These are phyloP conservation scores for Nesidiocoris tenuis DNA, from an alignment of 2,888 invertebrate genomes.

Conservation along the genomic window DNA sequence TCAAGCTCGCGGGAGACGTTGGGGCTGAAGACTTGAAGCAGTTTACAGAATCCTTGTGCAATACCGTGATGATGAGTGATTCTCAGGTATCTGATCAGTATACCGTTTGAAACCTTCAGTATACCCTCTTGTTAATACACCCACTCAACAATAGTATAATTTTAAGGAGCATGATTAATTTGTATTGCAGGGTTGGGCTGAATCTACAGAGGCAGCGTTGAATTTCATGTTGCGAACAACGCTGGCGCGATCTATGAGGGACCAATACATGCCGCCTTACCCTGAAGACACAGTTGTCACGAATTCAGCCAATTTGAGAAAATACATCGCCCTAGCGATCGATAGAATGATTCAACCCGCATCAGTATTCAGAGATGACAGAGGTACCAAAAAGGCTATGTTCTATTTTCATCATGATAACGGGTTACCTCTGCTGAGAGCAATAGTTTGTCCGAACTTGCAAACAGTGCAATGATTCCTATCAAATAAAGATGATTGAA, in stretches of 20 bases:
- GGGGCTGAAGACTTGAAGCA: slow-evolving; percentile 45
- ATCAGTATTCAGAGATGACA: slow-evolving; percentile 44
- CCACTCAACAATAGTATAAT: too few relatives aligned
- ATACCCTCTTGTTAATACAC: too few relatives aligned
- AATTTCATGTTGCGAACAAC: slow-evolving; percentile 65
- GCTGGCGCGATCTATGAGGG: slow-evolving; percentile 66
- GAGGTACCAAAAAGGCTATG: slow-evolving; percentile 47
- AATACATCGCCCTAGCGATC: slow-evolving; percentile 48
- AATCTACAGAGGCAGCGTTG: slow-evolving; percentile 67
- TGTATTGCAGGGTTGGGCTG: slow-evolving; percentile 73
- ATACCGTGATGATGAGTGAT: slow-evolving; percentile 47
- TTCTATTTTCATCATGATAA: slow-evolving; percentile 17
- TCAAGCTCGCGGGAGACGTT: slow-evolving; percentile 48
- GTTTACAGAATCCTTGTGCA: slow-evolving; percentile 46
- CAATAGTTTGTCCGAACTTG: too few relatives aligned
- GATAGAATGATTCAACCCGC: slow-evolving; percentile 46
- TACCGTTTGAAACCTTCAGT: too few relatives aligned
- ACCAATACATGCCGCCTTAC: slow-evolving; percentile 61
- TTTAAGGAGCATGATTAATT: background rate
- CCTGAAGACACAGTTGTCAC: slow-evolving; percentile 54
- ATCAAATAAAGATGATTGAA: too few relatives aligned
- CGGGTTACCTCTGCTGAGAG: background rate
- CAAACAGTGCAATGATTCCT: too few relatives aligned
- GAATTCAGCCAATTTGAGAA: slow-evolving; percentile 57
- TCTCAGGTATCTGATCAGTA: too few relatives aligned